Evolutionary conservation across 2,888 invertebrate genomes (phyloP).

Genomic region (Polydesmus complanatus): DNA sequence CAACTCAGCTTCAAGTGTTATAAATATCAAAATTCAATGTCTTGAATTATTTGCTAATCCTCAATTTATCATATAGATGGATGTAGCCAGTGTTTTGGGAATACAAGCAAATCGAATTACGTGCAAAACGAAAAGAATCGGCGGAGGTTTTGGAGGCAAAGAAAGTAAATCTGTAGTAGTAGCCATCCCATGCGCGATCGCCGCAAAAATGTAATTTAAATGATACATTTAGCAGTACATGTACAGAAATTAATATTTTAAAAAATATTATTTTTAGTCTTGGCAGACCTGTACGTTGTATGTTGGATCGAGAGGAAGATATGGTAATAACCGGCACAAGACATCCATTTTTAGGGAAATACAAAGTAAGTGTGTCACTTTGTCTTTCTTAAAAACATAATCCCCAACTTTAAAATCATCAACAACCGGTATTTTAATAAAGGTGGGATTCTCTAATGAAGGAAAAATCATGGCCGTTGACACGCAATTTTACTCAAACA

Average conservation of each 20-base stretch:
- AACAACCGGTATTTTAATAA: constrained; percentile 10
- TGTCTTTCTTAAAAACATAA: too few species aligned
- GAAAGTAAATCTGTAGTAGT: constrained; percentile 57
- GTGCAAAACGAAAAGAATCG: constrained; percentile 68
- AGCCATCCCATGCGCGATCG: constrained; percentile 60
- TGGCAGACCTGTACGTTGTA: constrained; percentile 62
- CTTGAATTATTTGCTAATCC: background rate
- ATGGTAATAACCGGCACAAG: constrained; percentile 78
- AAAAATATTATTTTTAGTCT: constrained; percentile 45
- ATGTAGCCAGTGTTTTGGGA: constrained; percentile 52
- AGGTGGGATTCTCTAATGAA: constrained; percentile 50
- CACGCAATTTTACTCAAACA: constrained; percentile 63
- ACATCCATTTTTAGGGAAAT: constrained; percentile 75
- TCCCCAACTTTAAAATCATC: background rate
- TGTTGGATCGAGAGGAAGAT: constrained; percentile 87
- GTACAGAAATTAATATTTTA: constrained; percentile 1
- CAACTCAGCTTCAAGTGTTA: constrained; percentile 25
- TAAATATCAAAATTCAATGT: background rate
- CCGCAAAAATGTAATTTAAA: constrained; percentile 51
- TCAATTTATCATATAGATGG: constrained; percentile 38
- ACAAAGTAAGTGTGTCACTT: constrained; percentile 45
- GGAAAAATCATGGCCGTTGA: constrained; percentile 62
- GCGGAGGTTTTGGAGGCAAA: constrained; percentile 94
- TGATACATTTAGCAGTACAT: background rate
- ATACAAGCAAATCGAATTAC: constrained; percentile 55